These are phyloP conservation scores for Diplosoma virens DNA, from an alignment of 23 tunicate species.

Conservation along the genomic window DNA sequence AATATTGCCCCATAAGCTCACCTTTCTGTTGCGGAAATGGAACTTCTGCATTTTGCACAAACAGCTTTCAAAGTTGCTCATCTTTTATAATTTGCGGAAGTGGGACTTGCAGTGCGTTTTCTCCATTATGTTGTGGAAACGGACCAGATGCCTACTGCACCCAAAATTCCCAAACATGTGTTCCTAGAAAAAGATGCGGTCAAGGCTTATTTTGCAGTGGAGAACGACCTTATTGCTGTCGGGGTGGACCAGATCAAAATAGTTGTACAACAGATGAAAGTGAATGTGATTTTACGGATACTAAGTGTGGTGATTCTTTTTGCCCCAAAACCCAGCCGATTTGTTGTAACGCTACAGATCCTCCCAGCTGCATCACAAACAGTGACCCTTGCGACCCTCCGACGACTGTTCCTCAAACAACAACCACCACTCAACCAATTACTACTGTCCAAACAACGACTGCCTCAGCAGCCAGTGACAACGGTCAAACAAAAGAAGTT, in stretches of 20 bases:
- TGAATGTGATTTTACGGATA: background rate
- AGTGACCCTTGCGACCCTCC: background rate
- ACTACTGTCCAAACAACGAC: background rate
- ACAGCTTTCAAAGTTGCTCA: background rate
- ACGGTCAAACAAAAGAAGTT: background rate
- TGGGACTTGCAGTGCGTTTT: background rate
- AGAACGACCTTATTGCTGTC: background rate
- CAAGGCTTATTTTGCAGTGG: background rate
- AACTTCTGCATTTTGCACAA: background rate
- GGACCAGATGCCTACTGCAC: constrained; percentile 12
- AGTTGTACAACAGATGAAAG: background rate
- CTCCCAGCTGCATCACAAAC: background rate
- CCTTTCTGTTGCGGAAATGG: constrained; percentile 1
- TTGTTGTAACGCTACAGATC: background rate
- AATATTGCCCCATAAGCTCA: background rate
- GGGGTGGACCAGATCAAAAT: background rate
- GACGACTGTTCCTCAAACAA: background rate
- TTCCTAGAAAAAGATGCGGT: background rate
- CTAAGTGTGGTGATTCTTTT: background rate
- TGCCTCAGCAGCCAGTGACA: background rate
- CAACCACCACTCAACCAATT: background rate
- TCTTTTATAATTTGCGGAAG: background rate
- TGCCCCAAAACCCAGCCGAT: constrained; percentile 2
- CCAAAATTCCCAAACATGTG: background rate
- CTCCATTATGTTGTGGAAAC: constrained; percentile 10